phyloP scores from a whole-genome alignment of 2,113 vertebrate genomes.

The Apteryx owenii region DNA sequence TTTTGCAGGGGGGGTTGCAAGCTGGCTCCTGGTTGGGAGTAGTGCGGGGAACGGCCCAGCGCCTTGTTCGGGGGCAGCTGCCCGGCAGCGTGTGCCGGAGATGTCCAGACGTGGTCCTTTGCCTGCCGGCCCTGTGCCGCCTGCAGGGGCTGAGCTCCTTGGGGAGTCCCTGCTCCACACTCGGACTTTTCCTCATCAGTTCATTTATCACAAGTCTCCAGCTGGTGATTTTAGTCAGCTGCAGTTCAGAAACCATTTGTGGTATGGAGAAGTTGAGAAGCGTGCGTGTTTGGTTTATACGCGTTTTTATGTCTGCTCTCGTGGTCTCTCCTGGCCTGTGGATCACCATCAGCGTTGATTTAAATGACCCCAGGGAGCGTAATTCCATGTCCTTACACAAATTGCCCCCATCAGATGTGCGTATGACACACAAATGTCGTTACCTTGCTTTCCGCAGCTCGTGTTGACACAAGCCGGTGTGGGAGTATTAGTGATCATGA shows the following conservation, averaged over 20 bases:
- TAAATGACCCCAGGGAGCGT: not conserved
- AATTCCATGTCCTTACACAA: not conserved
- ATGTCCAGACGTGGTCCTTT: not conserved
- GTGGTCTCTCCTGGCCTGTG: not conserved
- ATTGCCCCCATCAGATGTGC: not conserved
- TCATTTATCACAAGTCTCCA: not conserved
- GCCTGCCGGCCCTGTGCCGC: accelerated
- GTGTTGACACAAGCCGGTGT: not conserved
- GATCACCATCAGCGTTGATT: not conserved
- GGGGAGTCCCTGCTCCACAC: not conserved
- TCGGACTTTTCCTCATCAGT: not conserved
- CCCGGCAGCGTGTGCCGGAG: accelerated
- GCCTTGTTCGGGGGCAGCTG: not conserved
- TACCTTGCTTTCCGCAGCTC: not conserved
- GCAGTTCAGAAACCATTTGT: not conserved
- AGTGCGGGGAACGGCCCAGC: not conserved
- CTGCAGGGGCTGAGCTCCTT: accelerated
- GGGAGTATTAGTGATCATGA: not conserved
- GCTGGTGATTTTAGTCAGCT: accelerated
- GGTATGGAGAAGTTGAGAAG: not conserved
- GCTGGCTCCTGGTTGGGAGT: not conserved
- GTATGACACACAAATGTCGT: not conserved
- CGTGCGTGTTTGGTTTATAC: not conserved
- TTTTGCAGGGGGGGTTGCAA: too few species aligned
- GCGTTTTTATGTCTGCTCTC: not conserved